Conservation (phyloP, 2,797 vertebrate genomes). For the Chelonia mydas region DNA sequence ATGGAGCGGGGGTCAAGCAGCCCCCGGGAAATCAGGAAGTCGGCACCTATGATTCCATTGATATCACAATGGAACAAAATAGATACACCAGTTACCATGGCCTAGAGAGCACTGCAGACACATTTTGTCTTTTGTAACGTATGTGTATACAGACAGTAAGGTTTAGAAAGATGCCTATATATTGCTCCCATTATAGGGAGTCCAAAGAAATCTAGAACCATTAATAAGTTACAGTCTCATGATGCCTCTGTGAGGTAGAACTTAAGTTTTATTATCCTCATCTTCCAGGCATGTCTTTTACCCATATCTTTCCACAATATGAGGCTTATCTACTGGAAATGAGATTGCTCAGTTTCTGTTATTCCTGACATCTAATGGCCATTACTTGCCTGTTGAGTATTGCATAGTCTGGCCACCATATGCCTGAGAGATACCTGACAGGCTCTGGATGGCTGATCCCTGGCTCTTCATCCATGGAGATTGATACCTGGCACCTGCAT, state of each 20-base stretch:
- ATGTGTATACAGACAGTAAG: fast-evolving
- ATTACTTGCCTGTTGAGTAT: not conserved
- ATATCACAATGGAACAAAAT: not conserved
- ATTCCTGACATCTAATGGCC: not conserved
- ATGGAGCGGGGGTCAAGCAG: too few species aligned
- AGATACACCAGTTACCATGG: not conserved
- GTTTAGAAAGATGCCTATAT: not conserved
- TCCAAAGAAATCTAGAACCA: not conserved
- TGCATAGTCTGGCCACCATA: not conserved
- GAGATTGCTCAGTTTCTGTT: not conserved
- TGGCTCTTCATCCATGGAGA: not conserved
- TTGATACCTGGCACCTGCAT: not conserved
- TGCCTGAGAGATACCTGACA: not conserved
- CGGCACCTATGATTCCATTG: not conserved
- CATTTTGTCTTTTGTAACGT: not conserved
- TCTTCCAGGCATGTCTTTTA: not conserved
- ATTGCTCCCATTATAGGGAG: not conserved
- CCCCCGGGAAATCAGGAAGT: too few species aligned
- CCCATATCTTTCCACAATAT: not conserved
- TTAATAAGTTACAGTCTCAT: not conserved
- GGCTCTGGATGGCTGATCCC: not conserved
- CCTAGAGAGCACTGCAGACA: not conserved
- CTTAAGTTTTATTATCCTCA: not conserved
- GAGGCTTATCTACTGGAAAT: not conserved
- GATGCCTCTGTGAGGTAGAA: not conserved